These are phyloP conservation scores for Solenodon paradoxus DNA, from an alignment of 2,113 vertebrate genomes.

Conservation along the genomic window DNA sequence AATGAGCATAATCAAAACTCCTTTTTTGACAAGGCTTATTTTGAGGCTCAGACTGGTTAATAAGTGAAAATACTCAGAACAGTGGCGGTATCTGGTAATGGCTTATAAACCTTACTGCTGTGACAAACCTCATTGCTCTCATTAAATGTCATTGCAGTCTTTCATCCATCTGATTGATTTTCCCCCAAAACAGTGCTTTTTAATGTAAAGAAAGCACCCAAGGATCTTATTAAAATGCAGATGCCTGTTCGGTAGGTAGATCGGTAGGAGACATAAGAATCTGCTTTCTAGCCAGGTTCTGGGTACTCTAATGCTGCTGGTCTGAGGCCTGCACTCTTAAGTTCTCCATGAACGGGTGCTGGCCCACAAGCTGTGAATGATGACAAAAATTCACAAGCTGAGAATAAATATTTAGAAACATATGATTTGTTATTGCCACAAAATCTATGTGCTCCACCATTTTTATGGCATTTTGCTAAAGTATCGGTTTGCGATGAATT, in stretches of 20 bases:
- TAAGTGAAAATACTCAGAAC: neutral
- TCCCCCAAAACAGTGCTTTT: neutral
- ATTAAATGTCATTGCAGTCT: neutral
- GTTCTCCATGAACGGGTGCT: too few species aligned
- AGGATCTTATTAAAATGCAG: neutral
- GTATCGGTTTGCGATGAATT: neutral
- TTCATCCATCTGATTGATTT: neutral
- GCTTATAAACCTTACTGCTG: neutral
- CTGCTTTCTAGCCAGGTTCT: neutral
- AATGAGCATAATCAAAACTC: neutral
- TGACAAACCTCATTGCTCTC: neutral
- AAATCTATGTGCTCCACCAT: neutral
- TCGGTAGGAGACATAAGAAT: neutral
- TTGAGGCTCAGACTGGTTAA: neutral
- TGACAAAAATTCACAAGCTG: neutral
- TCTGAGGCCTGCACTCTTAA: too few species aligned
- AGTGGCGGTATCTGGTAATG: neutral
- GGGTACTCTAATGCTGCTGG: neutral
- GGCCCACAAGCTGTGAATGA: neutral
- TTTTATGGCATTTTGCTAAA: neutral
- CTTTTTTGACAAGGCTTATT: neutral
- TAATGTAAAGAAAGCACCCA: neutral
- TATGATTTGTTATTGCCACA: neutral
- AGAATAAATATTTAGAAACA: neutral
- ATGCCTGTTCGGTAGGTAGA: neutral